Percentiles rank a stretch among this genome's conserved stretches.
These are phyloP conservation scores for Clostera curtula DNA, from an alignment of 2,888 invertebrate genomes.

Conservation along the genomic window DNA sequence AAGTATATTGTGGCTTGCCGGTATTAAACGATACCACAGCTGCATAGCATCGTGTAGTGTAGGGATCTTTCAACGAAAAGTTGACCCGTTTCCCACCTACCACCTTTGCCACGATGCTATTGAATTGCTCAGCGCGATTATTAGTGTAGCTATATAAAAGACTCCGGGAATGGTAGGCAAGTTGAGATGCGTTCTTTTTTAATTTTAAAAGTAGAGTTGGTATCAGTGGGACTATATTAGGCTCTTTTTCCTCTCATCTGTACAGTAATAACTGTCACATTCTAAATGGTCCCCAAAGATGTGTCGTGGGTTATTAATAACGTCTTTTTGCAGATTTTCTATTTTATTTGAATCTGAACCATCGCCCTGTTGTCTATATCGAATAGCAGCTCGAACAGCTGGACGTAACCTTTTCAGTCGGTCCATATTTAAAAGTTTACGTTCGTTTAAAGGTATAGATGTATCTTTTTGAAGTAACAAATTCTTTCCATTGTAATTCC, in stretches of 20 bases:
- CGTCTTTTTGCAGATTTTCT: slow-evolving; percentile 7
- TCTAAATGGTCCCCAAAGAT: slow-evolving; percentile 6
- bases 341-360: slow-evolving; percentile 4
- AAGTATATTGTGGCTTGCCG: slow-evolving; percentile 2
- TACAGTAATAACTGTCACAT: slow-evolving; percentile 9
- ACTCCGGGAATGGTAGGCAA: slow-evolving; percentile 7
- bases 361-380: background rate
- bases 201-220: slow-evolving; percentile 4
- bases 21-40: slow-evolving; percentile 11
- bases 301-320: slow-evolving; percentile 6
- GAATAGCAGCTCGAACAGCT: background rate
- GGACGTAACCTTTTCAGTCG: background rate
- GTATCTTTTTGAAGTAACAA: background rate
- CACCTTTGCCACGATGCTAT: slow-evolving; percentile 8
- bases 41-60: slow-evolving; percentile 8
- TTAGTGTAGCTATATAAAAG: slow-evolving; percentile 5
- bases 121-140: slow-evolving; percentile 10
- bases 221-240: slow-evolving; percentile 3
- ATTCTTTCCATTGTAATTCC: background rate
- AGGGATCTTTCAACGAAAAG: slow-evolving; percentile 3
- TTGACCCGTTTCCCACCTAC: slow-evolving; percentile 12
- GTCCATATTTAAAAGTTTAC: background rate
- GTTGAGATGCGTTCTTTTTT: slow-evolving; percentile 8
- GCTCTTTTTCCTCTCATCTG: slow-evolving; percentile 6
- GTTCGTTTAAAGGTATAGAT: background rate